phyloP scores from a whole-genome alignment of 2,797 vertebrate species.

The Chiroxiphia lanceolata region DNA sequence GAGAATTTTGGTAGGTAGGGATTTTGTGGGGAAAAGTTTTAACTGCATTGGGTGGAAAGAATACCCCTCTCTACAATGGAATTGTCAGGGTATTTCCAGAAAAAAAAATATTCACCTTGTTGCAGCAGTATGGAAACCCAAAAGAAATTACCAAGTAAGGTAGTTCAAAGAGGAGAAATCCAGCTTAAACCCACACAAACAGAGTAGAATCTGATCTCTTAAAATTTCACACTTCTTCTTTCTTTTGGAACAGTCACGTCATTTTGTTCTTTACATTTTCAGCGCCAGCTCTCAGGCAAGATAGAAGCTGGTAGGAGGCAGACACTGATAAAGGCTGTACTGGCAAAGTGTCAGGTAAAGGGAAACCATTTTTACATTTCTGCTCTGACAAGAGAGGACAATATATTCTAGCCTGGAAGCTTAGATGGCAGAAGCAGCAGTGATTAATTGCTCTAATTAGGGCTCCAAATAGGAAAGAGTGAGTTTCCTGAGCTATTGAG shows the following conservation, averaged over 20 bases:
- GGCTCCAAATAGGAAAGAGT: slow-evolving; percentile 27
- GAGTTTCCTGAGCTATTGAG: slow-evolving; percentile 29
- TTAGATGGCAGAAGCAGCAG: slow-evolving; percentile 46
- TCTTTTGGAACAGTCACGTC: not conserved
- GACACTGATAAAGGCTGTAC: slow-evolving; percentile 40
- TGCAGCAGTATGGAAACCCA: not conserved
- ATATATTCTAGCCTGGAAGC: slow-evolving; percentile 45
- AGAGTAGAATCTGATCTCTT: not conserved
- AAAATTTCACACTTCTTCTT: slow-evolving; percentile 32
- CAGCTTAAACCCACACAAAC: not conserved
- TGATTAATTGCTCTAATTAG: slow-evolving; percentile 68
- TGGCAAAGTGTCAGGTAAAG: slow-evolving; percentile 44
- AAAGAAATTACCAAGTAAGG: not conserved
- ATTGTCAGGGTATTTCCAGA: not conserved
- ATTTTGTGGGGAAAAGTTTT: not conserved
- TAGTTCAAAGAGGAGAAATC: not conserved
- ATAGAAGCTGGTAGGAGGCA: slow-evolving; percentile 48
- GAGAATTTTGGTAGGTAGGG: not conserved
- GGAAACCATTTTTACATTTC: slow-evolving; percentile 52
- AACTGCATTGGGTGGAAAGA: not conserved
- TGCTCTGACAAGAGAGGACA: slow-evolving; percentile 49
- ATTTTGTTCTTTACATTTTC: slow-evolving; percentile 33
- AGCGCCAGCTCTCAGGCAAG: not conserved
- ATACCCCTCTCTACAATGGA: not conserved
- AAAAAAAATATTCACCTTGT: not conserved